Conservation (phyloP, 1,140 invertebrate species). For the Elysia chlorotica region DNA sequence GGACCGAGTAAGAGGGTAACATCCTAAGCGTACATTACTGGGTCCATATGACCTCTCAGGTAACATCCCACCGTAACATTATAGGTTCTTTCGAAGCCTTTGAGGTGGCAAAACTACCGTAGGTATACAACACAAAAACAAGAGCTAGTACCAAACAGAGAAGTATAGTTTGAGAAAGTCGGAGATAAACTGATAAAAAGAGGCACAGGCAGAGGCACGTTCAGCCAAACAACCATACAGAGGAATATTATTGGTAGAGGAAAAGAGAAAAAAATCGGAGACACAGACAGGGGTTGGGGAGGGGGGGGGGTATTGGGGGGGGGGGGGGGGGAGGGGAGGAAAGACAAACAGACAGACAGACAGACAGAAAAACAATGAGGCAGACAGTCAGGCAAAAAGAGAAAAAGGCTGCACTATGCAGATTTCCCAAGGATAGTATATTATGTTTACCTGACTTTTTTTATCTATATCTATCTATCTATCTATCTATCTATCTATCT, state of each 20-base stretch:
- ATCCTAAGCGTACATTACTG: too few species aligned
- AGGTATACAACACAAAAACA: background rate
- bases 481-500: too few species aligned
- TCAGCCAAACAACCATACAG: background rate
- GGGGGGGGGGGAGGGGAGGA: background rate
- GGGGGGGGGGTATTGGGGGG: background rate
- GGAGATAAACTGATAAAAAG: background rate
- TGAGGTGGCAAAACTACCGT: background rate
- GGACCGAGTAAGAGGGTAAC: too few species aligned
- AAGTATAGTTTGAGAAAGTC: too few species aligned
- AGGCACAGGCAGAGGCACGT: background rate
- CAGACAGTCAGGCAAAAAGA: background rate
- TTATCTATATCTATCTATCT: background rate
- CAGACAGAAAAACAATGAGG: background rate
- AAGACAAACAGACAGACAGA: background rate
- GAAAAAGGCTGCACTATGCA: background rate
- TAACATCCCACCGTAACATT: too few species aligned
- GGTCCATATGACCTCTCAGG: too few species aligned
- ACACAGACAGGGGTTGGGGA: background rate
- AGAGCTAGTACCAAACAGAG: background rate
- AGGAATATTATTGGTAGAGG: background rate
- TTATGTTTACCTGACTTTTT: background rate
- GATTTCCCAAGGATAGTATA: background rate
- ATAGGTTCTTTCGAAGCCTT: background rate
- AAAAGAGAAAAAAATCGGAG: background rate